Conservation (phyloP, 1,140 invertebrate genomes). For the Microplitis demolitor region DNA sequence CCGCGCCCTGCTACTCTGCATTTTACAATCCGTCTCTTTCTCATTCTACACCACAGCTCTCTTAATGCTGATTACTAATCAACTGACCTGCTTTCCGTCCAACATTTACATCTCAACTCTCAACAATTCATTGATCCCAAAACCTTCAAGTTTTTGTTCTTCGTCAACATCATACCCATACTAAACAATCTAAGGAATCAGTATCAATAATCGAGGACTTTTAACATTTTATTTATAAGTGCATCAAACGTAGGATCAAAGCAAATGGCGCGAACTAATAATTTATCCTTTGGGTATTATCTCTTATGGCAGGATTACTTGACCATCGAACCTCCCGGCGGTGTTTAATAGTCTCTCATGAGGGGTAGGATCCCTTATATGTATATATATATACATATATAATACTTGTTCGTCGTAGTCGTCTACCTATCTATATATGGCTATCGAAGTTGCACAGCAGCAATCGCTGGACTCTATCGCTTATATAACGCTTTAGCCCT, state of each 20-base stretch:
- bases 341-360: constrained; percentile 43
- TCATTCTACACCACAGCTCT: neutral
- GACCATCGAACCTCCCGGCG: constrained; percentile 39
- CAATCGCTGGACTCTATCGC: neutral
- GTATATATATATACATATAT: neutral
- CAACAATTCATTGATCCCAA: too few species aligned
- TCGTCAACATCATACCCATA: too few species aligned
- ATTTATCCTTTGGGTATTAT: constrained; percentile 35
- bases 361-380: constrained; percentile 31
- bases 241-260: constrained; percentile 25
- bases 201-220: neutral
- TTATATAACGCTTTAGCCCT: neutral
- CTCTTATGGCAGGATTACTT: constrained; percentile 38
- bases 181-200: too few species aligned
- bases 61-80: constrained; percentile 30
- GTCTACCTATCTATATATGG: neutral
- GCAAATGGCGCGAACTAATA: constrained; percentile 28
- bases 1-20: constrained; percentile 1
- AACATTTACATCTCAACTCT: neutral
- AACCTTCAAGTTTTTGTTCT: neutral
- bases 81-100: constrained; percentile 19
- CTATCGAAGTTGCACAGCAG: constrained; percentile 33
- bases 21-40: neutral
- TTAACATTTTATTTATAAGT: neutral
- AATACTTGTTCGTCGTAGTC: too few species aligned